Conservation (phyloP, 1,140 invertebrate genomes). For the Oncopodura yosiiana region DNA sequence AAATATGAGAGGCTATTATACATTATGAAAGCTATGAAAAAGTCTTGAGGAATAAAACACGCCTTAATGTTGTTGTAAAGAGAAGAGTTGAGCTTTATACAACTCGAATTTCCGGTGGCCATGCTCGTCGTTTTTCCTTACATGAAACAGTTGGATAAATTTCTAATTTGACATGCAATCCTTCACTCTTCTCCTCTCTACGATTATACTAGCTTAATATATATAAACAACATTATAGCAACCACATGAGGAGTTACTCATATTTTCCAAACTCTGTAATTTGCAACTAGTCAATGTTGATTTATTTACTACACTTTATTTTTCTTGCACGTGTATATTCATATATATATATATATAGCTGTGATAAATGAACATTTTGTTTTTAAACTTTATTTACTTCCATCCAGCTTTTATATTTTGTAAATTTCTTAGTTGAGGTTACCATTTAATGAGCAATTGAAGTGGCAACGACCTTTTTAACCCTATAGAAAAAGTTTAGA, state of each 20-base stretch:
- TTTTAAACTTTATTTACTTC: too few relatives aligned
- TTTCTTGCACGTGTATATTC: too few relatives aligned
- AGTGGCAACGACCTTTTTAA: too few relatives aligned
- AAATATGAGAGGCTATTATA: too few relatives aligned
- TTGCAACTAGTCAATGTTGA: too few relatives aligned
- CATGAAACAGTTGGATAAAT: slow-evolving; percentile 25
- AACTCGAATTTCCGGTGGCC: slow-evolving; percentile 33
- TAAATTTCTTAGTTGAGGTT: too few relatives aligned
- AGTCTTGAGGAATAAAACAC: slow-evolving; percentile 7
- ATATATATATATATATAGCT: neutral
- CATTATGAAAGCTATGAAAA: too few relatives aligned
- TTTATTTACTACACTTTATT: too few relatives aligned
- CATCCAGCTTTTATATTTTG: too few relatives aligned
- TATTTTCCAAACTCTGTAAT: too few relatives aligned
- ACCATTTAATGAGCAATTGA: too few relatives aligned
- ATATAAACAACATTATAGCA: neutral
- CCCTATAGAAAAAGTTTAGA: too few relatives aligned
- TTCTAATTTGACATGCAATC: slow-evolving; percentile 17
- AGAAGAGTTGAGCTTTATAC: neutral
- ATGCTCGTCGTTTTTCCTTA: slow-evolving; percentile 14
- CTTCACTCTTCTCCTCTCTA: neutral
- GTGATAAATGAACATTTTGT: neutral
- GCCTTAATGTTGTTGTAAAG: slow-evolving; percentile 11
- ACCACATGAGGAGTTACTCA: neutral
- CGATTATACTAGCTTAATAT: neutral